These are phyloP conservation scores for Caenorhabditis briggsae DNA, from an alignment of 1,140 invertebrate genomes.

Conservation along the genomic window DNA sequence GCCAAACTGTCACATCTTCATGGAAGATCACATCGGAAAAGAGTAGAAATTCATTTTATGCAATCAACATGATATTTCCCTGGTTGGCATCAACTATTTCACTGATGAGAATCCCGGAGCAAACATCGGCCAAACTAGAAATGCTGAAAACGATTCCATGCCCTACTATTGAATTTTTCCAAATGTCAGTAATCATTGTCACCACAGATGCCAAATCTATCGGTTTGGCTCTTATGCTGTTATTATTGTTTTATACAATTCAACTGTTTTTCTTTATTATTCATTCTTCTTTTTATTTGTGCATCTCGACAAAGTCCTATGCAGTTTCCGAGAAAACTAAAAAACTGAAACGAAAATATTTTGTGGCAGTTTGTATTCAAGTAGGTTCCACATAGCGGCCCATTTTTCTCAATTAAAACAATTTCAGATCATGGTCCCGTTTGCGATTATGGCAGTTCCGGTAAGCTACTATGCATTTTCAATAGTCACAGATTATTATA, in stretches of 20 bases:
- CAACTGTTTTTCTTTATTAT: constrained; percentile 9
- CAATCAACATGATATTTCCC: not conserved
- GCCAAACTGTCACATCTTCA: constrained; percentile 15
- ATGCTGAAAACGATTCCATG: constrained; percentile 21
- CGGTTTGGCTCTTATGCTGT: not conserved
- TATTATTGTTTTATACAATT: not conserved
- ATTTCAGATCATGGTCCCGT: not conserved
- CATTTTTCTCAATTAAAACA: not conserved
- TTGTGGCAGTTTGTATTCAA: constrained; percentile 21
- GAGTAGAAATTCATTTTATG: not conserved
- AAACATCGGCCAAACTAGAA: constrained; percentile 8
- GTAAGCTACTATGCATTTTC: constrained; percentile 4
- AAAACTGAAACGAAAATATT: constrained; percentile 23
- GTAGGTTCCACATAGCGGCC: not conserved
- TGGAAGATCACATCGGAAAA: constrained; percentile 31
- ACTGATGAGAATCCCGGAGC: not conserved
- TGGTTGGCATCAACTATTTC: not conserved
- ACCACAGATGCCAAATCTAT: constrained; percentile 17
- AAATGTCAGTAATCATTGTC: not conserved
- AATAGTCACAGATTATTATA: not conserved
- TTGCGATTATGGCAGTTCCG: not conserved
- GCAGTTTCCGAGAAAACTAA: constrained; percentile 22
- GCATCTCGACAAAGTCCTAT: constrained; percentile 40
- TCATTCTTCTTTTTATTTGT: constrained; percentile 14
- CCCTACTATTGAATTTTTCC: not conserved